These are phyloP conservation scores for Oncorhynchus gorbuscha DNA, from an alignment of 2,113 vertebrate species.

Conservation along the genomic window DNA sequence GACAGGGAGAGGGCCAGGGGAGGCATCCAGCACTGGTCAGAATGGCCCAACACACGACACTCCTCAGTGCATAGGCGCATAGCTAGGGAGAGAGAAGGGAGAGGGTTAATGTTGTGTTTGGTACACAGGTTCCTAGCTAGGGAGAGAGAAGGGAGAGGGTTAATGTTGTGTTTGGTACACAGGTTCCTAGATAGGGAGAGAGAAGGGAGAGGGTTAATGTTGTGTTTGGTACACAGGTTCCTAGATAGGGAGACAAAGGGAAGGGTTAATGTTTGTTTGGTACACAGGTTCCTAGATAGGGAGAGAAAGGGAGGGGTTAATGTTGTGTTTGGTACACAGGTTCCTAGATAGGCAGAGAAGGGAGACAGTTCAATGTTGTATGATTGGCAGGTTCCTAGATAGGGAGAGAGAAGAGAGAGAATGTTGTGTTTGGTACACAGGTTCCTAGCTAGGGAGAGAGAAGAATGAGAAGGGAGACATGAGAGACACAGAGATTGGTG, in stretches of 20 bases:
- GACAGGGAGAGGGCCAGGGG: slow-evolving; percentile 68
- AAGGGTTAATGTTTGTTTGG: background rate
- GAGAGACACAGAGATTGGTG: slow-evolving; percentile 49
- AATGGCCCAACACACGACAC: slow-evolving; percentile 92
- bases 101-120: background rate
- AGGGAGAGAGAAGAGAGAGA: slow-evolving; percentile 5
- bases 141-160: background rate
- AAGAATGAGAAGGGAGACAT: background rate
- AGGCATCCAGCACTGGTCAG: slow-evolving; percentile 99
- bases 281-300: background rate
- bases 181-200: too few species aligned
- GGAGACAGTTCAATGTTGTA: background rate
- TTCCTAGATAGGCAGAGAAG: background rate
- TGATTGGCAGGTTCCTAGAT: slow-evolving; percentile 77
- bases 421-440: too few species aligned
- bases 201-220: background rate
- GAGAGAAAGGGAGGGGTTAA: background rate
- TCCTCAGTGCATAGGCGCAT: slow-evolving; percentile 96
- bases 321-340: too few species aligned
- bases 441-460: too few species aligned
- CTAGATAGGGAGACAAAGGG: slow-evolving; percentile 34
- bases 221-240: slow-evolving; percentile 60
- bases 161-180: background rate
- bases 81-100: slow-evolving; percentile 61
- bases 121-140: too few species aligned